Conservation (phyloP, 2,113 vertebrate species). For the Indicator maculatus region DNA sequence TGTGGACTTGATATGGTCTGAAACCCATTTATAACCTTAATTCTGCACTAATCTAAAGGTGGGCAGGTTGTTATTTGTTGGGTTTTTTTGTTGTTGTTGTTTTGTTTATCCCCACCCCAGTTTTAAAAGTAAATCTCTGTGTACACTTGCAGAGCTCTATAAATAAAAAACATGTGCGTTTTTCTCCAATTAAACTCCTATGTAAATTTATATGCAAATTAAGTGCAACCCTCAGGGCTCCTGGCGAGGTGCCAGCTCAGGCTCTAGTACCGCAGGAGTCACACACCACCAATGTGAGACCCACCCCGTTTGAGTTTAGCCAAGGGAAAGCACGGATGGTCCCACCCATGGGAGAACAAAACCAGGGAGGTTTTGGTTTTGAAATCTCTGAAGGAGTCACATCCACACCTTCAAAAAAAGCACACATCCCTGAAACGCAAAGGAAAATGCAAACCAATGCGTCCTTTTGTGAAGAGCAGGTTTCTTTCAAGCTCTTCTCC, state of each 20-base stretch:
- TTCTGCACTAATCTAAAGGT: neutral
- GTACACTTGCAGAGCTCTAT: conserved; percentile 34
- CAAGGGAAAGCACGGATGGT: neutral
- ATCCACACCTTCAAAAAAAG: neutral
- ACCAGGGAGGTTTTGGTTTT: neutral
- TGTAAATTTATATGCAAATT: conserved; percentile 69
- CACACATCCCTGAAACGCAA: neutral
- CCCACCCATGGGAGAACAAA: rapidly evolving
- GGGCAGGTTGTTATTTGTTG: neutral
- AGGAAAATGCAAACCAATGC: neutral
- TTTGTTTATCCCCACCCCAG: too few relatives aligned
- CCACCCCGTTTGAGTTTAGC: neutral
- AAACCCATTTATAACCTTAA: neutral
- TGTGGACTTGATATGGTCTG: rapidly evolving
- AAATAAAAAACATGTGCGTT: conserved; percentile 65
- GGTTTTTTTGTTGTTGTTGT: neutral
- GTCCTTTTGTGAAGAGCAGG: neutral
- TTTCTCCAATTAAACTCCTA: conserved; percentile 62
- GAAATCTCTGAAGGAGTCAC: rapidly evolving
- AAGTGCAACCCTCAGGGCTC: conserved; percentile 38
- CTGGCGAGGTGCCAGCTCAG: conserved; percentile 20
- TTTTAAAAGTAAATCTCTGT: neutral
- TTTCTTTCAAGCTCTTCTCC: neutral
- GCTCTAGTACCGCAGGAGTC: neutral
- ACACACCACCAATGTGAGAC: neutral